Evolutionary conservation across 2,888 invertebrate species (phyloP).

Genomic region (Microctonus aethiopoides): DNA sequence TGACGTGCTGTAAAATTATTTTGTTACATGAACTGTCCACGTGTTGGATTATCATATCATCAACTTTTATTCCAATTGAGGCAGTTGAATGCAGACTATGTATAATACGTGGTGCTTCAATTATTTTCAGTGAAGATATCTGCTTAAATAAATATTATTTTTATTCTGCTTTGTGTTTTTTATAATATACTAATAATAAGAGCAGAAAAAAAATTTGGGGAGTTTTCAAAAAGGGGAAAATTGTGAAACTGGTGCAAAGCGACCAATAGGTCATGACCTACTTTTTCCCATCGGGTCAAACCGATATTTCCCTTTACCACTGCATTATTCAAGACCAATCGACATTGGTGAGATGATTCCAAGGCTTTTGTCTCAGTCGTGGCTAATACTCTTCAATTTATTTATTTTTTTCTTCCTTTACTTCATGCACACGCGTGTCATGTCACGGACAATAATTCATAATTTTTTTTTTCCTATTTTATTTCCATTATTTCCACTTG

Average conservation of each 20-base stretch:
- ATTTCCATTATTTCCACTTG: background rate
- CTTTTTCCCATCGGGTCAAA: constrained; percentile 43
- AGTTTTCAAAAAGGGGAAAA: background rate
- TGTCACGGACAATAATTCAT: background rate
- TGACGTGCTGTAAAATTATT: background rate
- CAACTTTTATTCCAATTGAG: no score
- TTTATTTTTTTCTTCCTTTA: background rate
- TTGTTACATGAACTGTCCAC: background rate
- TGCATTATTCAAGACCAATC: constrained; percentile 40
- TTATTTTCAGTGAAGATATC: no score
- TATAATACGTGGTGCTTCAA: no score
- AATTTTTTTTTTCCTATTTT: background rate
- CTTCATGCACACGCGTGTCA: background rate
- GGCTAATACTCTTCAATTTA: background rate
- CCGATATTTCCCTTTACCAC: constrained; percentile 38
- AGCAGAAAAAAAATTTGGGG: background rate
- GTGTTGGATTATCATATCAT: no score
- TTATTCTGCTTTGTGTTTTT: no score
- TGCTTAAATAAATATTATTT: no score
- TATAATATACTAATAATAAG: background rate
- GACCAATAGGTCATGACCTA: constrained; percentile 35
- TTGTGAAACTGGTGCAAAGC: constrained; percentile 4
- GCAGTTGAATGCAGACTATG: no score
- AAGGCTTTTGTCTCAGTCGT: constrained; percentile 17
- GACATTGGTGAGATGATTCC: constrained; percentile 20